phyloP scores from a whole-genome alignment of 1,140 invertebrate genomes.

The Aphelenchoides besseyi region DNA sequence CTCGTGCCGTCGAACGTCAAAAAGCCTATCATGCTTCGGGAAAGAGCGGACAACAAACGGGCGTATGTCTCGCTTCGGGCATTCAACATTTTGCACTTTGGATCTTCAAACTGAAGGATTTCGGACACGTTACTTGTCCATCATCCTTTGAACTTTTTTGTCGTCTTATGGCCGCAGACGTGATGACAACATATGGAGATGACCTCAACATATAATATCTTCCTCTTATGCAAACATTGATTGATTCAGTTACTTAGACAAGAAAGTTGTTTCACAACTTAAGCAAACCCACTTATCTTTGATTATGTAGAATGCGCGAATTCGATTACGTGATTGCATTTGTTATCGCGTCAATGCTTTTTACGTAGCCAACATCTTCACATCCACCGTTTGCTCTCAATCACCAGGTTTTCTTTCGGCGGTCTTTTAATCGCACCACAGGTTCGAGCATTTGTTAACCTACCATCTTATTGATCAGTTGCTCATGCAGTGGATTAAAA shows the following conservation, averaged over 20 bases:
- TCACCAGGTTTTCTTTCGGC: too few relatives aligned
- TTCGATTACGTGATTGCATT: too few relatives aligned
- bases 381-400: too few relatives aligned
- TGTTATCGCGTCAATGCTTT: too few relatives aligned
- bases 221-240: background rate
- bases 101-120: background rate
- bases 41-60: background rate
- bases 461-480: too few relatives aligned
- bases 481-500: background rate
- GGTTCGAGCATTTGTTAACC: too few relatives aligned
- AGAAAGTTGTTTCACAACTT: too few relatives aligned
- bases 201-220: background rate
- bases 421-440: too few relatives aligned
- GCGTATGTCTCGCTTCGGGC: background rate
- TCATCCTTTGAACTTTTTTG: conserved; percentile 1
- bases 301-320: too few relatives aligned
- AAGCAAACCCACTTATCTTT: too few relatives aligned
- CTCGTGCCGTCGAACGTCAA: background rate
- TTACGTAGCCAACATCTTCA: too few relatives aligned
- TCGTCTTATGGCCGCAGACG: background rate
- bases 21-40: conserved; percentile 3
- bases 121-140: background rate
- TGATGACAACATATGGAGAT: background rate
- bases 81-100: conserved; percentile 1
- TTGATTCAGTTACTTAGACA: too few relatives aligned